Evolutionary conservation across 2,888 invertebrate species (phyloP), one percentile per base, ranked within the genome.

Genomic region (Parapristionchus giblindavisi): DNA sequence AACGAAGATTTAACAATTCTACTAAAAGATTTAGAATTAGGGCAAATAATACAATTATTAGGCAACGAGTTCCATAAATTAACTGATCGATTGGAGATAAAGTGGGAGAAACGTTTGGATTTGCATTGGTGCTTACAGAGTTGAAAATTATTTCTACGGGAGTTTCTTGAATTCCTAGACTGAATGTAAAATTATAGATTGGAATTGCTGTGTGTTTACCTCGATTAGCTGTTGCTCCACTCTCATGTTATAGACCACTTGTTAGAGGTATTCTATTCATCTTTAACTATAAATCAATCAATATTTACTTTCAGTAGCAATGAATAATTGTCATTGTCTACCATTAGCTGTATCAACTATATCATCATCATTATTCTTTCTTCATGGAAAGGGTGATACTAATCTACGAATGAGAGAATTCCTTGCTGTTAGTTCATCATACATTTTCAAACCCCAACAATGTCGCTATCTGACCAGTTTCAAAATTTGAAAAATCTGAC

Each of bases 241-340:
- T 54, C 40, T 54, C 75, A 21, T 63, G 40, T 56, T 75, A 65
- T 63, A 29, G 73, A 51, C 73, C 73, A 94, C 43, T 71, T 6
- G 40, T 71, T 2, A 56, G 71, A 58, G 58, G 71, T 71, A 34
- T 17, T 8, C 3, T 34, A 32, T 58, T 24, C 32, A 17, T 65
- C 24, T 43, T 6, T 48, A 21, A 3, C 60, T n/a, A n/a, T 6
- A n/a, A 54, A 27, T n/a, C 24, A n/a, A 8, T 54, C 6, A n/a
- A n/a, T 14, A 3, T 6, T 8, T 24, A 14, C 24, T n/a, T 48
- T 32, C 68, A 71, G 71, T 71, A 43, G 76, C 93, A 94, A 40
- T 80, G n/a, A 99, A 99, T 90, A 99, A 99, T 89, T 95, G 95
- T 78, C 99, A 99, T 89, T 99, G 99, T 88, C 93, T 99, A 91